These are phyloP conservation scores for Mycalesis mineus DNA, from an alignment of 2,888 invertebrate species.

Conservation along the genomic window DNA sequence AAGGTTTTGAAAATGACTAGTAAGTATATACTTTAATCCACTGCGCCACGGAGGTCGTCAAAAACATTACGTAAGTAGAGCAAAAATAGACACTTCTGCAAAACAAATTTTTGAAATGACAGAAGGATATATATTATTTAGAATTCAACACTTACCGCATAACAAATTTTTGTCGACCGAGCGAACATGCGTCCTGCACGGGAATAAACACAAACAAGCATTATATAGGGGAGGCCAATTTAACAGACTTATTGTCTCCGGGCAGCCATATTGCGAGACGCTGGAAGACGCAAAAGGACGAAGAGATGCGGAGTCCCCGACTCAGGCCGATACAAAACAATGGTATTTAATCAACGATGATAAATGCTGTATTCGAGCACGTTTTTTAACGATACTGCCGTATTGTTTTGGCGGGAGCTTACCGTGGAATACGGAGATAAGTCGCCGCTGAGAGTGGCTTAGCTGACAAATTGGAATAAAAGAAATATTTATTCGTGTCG, in stretches of 20 bases:
- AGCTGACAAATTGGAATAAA: constrained; percentile 79
- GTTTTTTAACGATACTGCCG: constrained; percentile 76
- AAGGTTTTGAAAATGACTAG: no score
- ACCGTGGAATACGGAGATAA: constrained; percentile 74
- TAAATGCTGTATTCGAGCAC: constrained; percentile 76
- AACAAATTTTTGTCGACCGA: constrained; percentile 48
- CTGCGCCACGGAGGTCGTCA: no score
- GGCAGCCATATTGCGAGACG: constrained; percentile 69
- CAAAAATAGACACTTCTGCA: no score
- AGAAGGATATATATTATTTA: background rate
- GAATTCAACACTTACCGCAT: constrained; percentile 29
- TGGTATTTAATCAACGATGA: constrained; percentile 79
- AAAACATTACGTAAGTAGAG: no score
- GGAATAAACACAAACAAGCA: constrained; percentile 58
- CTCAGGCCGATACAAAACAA: constrained; percentile 75
- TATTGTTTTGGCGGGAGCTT: constrained; percentile 78
- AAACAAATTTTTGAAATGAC: no score
- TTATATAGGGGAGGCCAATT: constrained; percentile 72
- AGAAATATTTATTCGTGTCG: constrained; percentile 76
- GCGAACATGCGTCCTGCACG: constrained; percentile 48
- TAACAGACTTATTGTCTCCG: constrained; percentile 79
- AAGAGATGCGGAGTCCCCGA: constrained; percentile 60
- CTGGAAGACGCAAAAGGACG: constrained; percentile 64
- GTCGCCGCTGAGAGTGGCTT: constrained; percentile 75
- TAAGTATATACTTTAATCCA: no score